Conservation (phyloP, 2,113 vertebrate genomes). For the Osmerus mordax region DNA sequence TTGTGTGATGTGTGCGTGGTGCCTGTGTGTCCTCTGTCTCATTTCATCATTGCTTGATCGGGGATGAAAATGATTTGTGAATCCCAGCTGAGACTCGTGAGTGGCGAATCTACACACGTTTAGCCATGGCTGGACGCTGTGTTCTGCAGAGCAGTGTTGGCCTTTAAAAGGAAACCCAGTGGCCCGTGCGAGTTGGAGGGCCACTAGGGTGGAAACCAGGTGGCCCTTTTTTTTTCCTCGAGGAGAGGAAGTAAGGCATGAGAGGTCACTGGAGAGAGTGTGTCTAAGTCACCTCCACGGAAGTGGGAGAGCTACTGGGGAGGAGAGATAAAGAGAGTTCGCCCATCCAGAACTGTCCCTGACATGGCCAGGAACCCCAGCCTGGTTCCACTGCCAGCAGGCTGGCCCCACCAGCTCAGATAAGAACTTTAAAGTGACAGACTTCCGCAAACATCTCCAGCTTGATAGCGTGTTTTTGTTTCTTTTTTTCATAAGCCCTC, state of each 20-base stretch:
- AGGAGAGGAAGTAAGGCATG: constrained; percentile 26
- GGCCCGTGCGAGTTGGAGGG: constrained; percentile 12
- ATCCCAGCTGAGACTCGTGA: constrained; percentile 42
- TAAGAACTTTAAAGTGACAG: constrained; percentile 57
- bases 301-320: constrained; percentile 57
- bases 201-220: constrained; percentile 51
- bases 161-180: background rate
- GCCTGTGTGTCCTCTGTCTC: constrained; percentile 21
- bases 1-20: background rate
- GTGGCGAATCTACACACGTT: too few species aligned
- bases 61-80: constrained; percentile 40
- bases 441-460: constrained; percentile 44
- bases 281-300: constrained; percentile 62
- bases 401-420: constrained; percentile 22
- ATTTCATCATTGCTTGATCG: constrained; percentile 1
- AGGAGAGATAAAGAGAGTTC: constrained; percentile 55
- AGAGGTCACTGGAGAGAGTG: constrained; percentile 50
- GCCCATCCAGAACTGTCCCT: constrained; percentile 65
- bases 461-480: constrained; percentile 38
- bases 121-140: background rate
- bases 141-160: background rate
- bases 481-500: background rate
- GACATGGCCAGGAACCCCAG: constrained; percentile 40
- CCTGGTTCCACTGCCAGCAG: constrained; percentile 33
- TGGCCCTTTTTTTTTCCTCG: constrained; percentile 38